These are phyloP conservation scores for Lerema accius DNA, from an alignment of 1,140 invertebrate species.

Conservation along the genomic window DNA sequence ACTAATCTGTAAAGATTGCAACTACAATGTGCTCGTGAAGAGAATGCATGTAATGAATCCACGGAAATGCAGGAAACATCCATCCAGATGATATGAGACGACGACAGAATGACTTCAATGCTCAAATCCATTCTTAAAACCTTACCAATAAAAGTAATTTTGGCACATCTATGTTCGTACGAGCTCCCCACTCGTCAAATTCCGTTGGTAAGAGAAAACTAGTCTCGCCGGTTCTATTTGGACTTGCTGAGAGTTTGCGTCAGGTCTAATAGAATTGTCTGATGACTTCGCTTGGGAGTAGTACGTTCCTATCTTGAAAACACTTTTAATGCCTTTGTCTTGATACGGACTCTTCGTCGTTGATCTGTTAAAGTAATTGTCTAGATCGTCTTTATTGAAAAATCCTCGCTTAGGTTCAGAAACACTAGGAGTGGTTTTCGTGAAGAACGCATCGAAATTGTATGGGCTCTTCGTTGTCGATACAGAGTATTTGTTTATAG, in stretches of 20 bases:
- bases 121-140: constrained; percentile 39
- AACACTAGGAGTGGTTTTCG: constrained; percentile 54
- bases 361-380: constrained; percentile 64
- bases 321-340: constrained; percentile 59
- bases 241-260: constrained; percentile 77
- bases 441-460: constrained; percentile 81
- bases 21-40: constrained; percentile 3
- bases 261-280: constrained; percentile 75
- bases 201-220: constrained; percentile 66
- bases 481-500: constrained; percentile 73
- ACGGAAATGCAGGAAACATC: constrained; percentile 35
- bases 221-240: constrained; percentile 75
- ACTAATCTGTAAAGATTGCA: constrained; percentile 6
- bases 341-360: constrained; percentile 74
- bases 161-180: constrained; percentile 62
- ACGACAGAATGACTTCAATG: constrained; percentile 44
- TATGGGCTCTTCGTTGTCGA: constrained; percentile 81
- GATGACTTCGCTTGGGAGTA: constrained; percentile 69
- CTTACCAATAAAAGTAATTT: constrained; percentile 69
- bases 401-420: constrained; percentile 62
- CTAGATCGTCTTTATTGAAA: constrained; percentile 70
- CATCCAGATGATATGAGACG: constrained; percentile 48
- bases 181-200: constrained; percentile 62
- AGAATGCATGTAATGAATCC: constrained; percentile 32
- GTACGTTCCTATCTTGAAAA: constrained; percentile 75